Conservation (phyloP, 2,888 invertebrate genomes). For the Yponomeuta evonymella region DNA sequence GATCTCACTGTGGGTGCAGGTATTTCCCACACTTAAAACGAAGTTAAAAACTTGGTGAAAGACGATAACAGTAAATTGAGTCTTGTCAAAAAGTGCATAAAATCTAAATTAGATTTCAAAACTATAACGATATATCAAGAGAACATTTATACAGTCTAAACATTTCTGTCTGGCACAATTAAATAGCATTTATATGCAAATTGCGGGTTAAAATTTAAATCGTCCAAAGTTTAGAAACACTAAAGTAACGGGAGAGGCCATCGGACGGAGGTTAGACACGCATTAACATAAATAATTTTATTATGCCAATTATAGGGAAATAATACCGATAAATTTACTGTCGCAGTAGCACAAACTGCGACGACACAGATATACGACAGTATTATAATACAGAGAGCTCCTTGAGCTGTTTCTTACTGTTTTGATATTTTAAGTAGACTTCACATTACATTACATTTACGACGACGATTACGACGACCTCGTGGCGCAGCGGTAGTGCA, state of each 20-base stretch:
- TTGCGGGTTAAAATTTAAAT: conserved; percentile 9
- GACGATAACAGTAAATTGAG: background rate
- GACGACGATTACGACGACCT: no score
- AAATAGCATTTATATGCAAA: conserved; percentile 11
- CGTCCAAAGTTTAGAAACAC: conserved; percentile 4
- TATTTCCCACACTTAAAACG: background rate
- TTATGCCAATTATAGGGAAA: conserved; percentile 22
- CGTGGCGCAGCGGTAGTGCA: no score
- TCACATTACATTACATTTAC: no score
- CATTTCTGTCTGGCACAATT: conserved; percentile 8
- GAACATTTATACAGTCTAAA: conserved; percentile 2
- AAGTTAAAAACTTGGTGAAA: background rate
- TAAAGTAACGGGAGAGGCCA: conserved; percentile 13
- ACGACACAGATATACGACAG: background rate
- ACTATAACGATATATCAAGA: conserved; percentile 8
- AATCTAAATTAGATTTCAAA: conserved; percentile 4
- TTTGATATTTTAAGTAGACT: no score
- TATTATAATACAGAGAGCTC: no score
- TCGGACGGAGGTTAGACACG: conserved; percentile 14
- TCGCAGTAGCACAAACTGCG: background rate
- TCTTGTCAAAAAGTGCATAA: background rate
- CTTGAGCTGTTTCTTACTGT: no score
- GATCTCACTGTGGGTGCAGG: background rate
- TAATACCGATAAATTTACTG: conserved; percentile 19
- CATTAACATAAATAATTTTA: conserved; percentile 22